A percentile compares a stretch with the other conserved stretches of the same genome.
Evolutionary conservation across 2,888 invertebrate genomes (phyloP).

Genomic region (Parthenolecanium corni): DNA sequence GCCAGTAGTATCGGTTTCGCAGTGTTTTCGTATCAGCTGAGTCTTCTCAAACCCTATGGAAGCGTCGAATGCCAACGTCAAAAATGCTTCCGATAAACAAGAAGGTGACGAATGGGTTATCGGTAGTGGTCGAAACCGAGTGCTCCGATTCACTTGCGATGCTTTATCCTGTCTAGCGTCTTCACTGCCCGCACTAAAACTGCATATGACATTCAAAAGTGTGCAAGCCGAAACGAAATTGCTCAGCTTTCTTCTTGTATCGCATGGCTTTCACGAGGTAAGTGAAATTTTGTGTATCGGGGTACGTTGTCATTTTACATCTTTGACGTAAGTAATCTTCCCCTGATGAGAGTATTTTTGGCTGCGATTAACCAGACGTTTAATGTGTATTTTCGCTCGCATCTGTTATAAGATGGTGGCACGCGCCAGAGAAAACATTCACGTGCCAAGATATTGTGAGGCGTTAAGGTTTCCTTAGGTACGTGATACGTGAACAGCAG

Average conservation of each 20-base stretch:
- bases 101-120: constrained; percentile 29
- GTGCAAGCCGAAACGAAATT: constrained; percentile 72
- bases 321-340: no score
- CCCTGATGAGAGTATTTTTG: no score
- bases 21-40: background rate
- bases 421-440: no score
- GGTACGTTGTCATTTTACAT: no score
- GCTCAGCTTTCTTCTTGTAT: constrained; percentile 58
- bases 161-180: constrained; percentile 30
- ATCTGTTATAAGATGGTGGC: no score
- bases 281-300: constrained; percentile 33
- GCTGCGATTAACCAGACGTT: no score
- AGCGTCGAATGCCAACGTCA: no score
- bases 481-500: no score
- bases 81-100: background rate
- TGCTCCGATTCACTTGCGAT: constrained; percentile 27
- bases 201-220: constrained; percentile 67
- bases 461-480: no score
- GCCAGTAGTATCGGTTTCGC: background rate
- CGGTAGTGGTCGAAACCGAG: constrained; percentile 26
- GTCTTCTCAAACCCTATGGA: no score
- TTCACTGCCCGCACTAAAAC: constrained; percentile 47
- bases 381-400: no score
- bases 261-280: constrained; percentile 64
- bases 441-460: no score